These are phyloP conservation scores for Macrocentrus cingulum DNA, from an alignment of 1,140 invertebrate species.

Conservation along the genomic window DNA sequence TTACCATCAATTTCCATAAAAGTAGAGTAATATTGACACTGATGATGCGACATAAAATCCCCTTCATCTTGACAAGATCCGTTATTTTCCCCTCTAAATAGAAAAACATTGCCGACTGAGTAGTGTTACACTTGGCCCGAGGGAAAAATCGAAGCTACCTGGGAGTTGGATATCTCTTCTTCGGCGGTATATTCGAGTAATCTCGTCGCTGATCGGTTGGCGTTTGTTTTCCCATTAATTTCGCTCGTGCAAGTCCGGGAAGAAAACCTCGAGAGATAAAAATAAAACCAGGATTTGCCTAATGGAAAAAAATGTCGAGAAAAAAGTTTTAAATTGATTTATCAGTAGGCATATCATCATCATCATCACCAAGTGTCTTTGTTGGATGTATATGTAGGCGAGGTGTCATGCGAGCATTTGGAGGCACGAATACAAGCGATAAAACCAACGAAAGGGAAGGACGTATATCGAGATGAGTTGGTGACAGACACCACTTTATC, in stretches of 20 bases:
- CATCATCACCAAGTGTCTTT: background rate
- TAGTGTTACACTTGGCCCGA: constrained; percentile 25
- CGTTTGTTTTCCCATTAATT: constrained; percentile 35
- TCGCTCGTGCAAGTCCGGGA: background rate
- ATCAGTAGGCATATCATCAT: constrained; percentile 6
- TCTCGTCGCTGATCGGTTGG: constrained; percentile 31
- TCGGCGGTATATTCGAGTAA: no score
- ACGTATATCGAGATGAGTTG: constrained; percentile 27
- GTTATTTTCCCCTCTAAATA: constrained; percentile 32
- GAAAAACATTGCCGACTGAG: constrained; percentile 38
- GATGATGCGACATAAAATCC: no score
- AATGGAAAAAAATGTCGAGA: background rate
- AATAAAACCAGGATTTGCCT: background rate
- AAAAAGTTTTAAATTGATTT: constrained; percentile 20
- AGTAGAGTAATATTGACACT: no score
- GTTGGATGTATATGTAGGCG: no score
- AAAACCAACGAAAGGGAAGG: constrained; percentile 2
- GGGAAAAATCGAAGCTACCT: constrained; percentile 20
- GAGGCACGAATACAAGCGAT: constrained; percentile 7
- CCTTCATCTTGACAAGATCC: no score
- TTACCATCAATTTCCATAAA: no score
- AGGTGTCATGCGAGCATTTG: background rate
- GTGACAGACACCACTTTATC: constrained; percentile 56
- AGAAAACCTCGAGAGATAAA: background rate
- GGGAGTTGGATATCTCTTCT: no score